Evolutionary conservation across 2,888 invertebrate species (phyloP).

Genomic region (Xestia xanthographa): DNA sequence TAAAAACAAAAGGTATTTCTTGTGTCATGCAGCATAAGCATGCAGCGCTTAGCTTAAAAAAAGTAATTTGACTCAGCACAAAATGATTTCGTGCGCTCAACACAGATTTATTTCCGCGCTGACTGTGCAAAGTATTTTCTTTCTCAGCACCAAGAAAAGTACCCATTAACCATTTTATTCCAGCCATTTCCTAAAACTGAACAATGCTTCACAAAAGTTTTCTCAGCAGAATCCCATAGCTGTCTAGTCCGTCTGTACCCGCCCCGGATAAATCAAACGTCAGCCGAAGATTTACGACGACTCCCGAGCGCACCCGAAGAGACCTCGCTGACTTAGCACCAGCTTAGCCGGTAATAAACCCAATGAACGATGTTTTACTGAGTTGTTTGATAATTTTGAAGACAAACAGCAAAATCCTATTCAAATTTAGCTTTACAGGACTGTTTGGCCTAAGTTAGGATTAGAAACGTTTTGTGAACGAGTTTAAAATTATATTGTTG

Average conservation of each 20-base stretch:
- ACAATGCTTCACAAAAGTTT: constrained; percentile 53
- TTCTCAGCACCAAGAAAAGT: constrained; percentile 30
- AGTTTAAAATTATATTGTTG: constrained; percentile 35
- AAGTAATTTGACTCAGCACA: background rate
- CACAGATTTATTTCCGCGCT: constrained; percentile 46
- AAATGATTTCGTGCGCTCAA: constrained; percentile 10
- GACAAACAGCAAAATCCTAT: constrained; percentile 58
- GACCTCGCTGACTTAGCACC: constrained; percentile 60
- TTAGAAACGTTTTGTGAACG: constrained; percentile 32
- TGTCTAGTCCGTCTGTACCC: constrained; percentile 55
- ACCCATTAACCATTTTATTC: constrained; percentile 54
- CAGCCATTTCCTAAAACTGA: constrained; percentile 49
- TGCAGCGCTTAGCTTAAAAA: background rate
- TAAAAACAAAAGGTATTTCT: background rate
- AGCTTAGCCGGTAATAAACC: constrained; percentile 62
- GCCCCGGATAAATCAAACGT: constrained; percentile 72
- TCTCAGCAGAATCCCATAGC: constrained; percentile 57
- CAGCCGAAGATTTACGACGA: constrained; percentile 71
- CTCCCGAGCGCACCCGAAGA: constrained; percentile 58
- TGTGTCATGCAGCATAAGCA: constrained; percentile 2
- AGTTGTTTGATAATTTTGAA: constrained; percentile 58
- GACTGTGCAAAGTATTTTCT: constrained; percentile 37
- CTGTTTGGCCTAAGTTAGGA: constrained; percentile 31
- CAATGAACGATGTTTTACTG: constrained; percentile 47
- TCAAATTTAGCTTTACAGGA: constrained; percentile 35